Percentiles rank a stretch among this genome's conserved stretches.
Evolutionary conservation across 2,797 vertebrate species (phyloP).

Genomic region (Sparus aurata): DNA sequence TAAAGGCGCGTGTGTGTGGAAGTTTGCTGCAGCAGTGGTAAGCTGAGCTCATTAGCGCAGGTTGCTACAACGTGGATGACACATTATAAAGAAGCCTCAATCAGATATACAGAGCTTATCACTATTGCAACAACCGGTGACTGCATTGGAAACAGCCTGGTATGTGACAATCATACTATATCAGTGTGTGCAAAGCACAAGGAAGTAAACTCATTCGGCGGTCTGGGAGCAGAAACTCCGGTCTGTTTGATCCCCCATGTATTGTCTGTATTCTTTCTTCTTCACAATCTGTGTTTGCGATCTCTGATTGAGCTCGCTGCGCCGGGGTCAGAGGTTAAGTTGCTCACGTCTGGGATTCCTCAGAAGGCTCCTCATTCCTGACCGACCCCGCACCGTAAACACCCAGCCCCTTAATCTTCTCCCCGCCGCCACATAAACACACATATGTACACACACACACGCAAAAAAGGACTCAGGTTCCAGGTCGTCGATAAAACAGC

Average conservation of each 20-base stretch:
- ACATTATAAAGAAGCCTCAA: slow-evolving; percentile 43
- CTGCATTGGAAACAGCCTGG: slow-evolving; percentile 44
- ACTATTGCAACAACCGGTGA: slow-evolving; percentile 22
- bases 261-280: slow-evolving; percentile 39
- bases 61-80: slow-evolving; percentile 35
- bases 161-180: slow-evolving; percentile 43
- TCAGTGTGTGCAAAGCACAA: slow-evolving; percentile 33
- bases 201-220: slow-evolving; percentile 31
- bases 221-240: slow-evolving; percentile 20
- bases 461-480: slow-evolving; percentile 71
- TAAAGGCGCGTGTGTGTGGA: slow-evolving; percentile 19
- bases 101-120: slow-evolving; percentile 35
- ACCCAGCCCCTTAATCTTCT: slow-evolving; percentile 57
- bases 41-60: slow-evolving; percentile 63
- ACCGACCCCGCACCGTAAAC: slow-evolving; percentile 63
- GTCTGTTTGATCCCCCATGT: slow-evolving; percentile 48
- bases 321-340: slow-evolving; percentile 85
- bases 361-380: slow-evolving; percentile 79
- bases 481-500: slow-evolving; percentile 76
- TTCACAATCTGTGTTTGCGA: slow-evolving; percentile 66
- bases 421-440: slow-evolving; percentile 64
- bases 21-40: slow-evolving; percentile 15
- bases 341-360: slow-evolving; percentile 80
- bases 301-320: slow-evolving; percentile 72
- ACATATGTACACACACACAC: slow-evolving; percentile 39